A percentile compares a stretch with the other conserved stretches of the same genome.
Evolutionary conservation across 2,113 vertebrate genomes (phyloP).

Genomic region (Rafetus swinhoei): DNA sequence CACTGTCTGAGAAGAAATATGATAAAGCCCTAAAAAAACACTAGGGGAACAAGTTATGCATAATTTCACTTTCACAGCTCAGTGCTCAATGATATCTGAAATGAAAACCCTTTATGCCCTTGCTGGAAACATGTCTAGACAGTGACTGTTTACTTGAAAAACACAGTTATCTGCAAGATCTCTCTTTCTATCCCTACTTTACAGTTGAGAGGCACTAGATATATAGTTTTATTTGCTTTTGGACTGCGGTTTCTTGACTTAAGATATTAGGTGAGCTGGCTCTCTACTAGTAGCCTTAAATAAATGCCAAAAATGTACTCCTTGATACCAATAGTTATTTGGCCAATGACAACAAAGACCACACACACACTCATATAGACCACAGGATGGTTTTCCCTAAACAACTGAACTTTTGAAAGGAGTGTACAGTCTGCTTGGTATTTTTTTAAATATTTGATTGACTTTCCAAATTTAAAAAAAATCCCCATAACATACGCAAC

Average conservation of each 20-base stretch:
- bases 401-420: not conserved
- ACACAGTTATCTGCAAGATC: slow-evolving; percentile 1
- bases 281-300: not conserved
- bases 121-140: slow-evolving; percentile 4
- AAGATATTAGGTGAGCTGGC: not conserved
- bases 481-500: not conserved
- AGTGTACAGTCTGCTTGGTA: not conserved
- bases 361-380: not conserved
- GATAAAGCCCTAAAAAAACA: not conserved
- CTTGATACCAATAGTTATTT: not conserved
- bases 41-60: slow-evolving; percentile 34
- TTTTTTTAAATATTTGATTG: not conserved
- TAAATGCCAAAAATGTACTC: not conserved
- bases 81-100: slow-evolving; percentile 47
- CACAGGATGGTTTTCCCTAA: not conserved
- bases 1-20: not conserved
- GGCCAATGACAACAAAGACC: not conserved
- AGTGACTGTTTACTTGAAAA: slow-evolving; percentile 16
- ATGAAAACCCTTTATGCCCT: slow-evolving; percentile 22
- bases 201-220: not conserved
- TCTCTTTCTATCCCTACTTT: not conserved
- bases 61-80: slow-evolving; percentile 47
- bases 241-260: not conserved
- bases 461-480: not conserved
- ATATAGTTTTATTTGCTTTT: not conserved